Evolutionary conservation across 92 coral and sea anemone genomes (phyloP).

Genomic region (Zoanthus solanderi): DNA sequence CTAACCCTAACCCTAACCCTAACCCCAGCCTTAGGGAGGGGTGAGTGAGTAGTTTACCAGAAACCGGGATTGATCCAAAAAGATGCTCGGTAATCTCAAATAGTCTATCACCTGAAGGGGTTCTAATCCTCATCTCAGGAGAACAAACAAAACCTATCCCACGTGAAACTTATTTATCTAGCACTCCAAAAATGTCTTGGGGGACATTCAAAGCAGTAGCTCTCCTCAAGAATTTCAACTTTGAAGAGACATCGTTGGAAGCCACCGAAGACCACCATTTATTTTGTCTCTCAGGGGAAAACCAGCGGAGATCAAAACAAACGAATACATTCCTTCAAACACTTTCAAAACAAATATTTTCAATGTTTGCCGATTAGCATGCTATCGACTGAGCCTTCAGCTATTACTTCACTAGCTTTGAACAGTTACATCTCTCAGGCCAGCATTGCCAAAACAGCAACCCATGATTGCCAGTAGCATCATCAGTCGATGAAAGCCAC

Average conservation of each 20-base stretch:
- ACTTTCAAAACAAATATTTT: conserved; percentile 11
- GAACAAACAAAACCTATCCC: background rate
- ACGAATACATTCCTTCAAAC: conserved; percentile 21
- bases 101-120: background rate
- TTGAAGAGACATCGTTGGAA: background rate
- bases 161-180: background rate
- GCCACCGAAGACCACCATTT: conserved; percentile 21
- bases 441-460: conserved; percentile 76
- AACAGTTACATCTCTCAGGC: conserved; percentile 69
- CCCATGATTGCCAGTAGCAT: conserved; percentile 58
- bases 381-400: conserved; percentile 27
- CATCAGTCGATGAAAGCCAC: background rate
- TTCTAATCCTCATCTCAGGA: background rate
- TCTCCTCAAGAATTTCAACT: background rate
- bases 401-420: conserved; percentile 27
- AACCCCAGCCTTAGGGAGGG: too few relatives aligned
- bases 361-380: conserved; percentile 38
- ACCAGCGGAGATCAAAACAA: conserved; percentile 20
- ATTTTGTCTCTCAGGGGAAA: conserved; percentile 24
- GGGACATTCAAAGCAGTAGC: background rate
- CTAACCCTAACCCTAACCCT: too few relatives aligned
- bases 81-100: too few relatives aligned
- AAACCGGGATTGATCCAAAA: too few relatives aligned
- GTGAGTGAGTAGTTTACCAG: too few relatives aligned
- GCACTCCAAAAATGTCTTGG: background rate